Evolutionary conservation across 2,888 invertebrate species (phyloP), one percentile per base, ranked within the genome.

Genomic region (Nomada goodeniana): DNA sequence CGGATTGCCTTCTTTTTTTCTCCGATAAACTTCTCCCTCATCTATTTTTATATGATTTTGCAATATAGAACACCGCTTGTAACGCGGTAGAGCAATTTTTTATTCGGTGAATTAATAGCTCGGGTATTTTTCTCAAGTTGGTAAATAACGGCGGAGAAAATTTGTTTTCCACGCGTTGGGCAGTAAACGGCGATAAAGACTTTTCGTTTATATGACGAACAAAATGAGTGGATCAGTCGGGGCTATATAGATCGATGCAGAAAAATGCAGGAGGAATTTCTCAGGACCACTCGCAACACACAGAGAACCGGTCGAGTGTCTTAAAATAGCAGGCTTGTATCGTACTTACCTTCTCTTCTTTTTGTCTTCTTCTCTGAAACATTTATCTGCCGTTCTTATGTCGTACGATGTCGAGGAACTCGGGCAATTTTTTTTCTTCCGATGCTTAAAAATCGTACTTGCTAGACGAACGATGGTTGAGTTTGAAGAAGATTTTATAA

Each of bases 271-370:
- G 57, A 59, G 57, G 50, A 67, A 86, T 79, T 67, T 70, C 57
- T 68, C 61, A 52, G 7, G 52, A 74, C 26, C 64, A 70, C 61
- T 68, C 44, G 61, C 55, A 64, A 76, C 63, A 57, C 68, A 52
- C 68, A 52, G 65, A 50, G 81, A 88, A 86, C 86, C 87, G 87
- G 87, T 88, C 77, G 76, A 29, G 67, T 59, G 74, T 80, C 87
- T 86, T 84, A 87, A 87, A 88, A 87, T 87, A 87, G 65, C 69
- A 57, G 55, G 75, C 13, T 55, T 71, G 55, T 74, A 63, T 71
- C 55, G 9, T 2, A 67, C 55, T 47, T 47, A 15, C 47, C 47
- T 15, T 36, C 36, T 74, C 64, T 60, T 2, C 26, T 26, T 26
- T 36, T 29, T 18, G 55, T 53, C 63, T 68, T 64, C 73, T 69